Evolutionary conservation across 2,113 vertebrate species (phyloP).

Genomic region (Heteronetta atricapilla): DNA sequence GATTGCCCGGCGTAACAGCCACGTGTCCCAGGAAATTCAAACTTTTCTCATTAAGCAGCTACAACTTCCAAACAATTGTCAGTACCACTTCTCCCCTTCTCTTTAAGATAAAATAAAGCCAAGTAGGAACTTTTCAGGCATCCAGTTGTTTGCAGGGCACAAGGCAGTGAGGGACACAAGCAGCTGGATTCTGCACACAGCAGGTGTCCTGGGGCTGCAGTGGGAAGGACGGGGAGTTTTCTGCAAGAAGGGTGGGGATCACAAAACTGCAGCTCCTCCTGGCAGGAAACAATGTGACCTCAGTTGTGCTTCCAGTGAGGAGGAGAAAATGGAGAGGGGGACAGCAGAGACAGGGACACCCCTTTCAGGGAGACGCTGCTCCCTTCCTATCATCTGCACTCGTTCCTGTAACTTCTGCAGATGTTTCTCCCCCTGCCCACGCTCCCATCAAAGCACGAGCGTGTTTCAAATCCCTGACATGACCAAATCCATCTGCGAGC

Average conservation of each 20-base stretch:
- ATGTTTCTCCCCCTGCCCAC: neutral
- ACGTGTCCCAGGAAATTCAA: neutral
- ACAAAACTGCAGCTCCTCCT: neutral
- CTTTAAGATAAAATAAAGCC: neutral
- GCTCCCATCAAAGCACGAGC: neutral
- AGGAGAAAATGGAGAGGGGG: neutral
- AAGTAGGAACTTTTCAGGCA: neutral
- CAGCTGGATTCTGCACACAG: neutral
- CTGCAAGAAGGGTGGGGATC: neutral
- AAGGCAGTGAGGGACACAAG: neutral
- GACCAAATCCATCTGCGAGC: neutral
- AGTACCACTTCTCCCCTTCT: slow-evolving; percentile 22
- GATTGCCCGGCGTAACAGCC: neutral
- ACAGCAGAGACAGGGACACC: neutral
- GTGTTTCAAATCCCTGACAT: neutral
- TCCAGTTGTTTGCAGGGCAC: neutral
- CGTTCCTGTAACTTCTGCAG: neutral
- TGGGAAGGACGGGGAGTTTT: neutral
- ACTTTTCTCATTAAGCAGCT: neutral
- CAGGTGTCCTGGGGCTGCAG: neutral
- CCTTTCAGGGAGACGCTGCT: neutral
- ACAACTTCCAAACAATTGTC: neutral
- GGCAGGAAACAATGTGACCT: neutral
- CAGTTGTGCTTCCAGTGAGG: neutral
- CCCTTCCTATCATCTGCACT: fast-evolving